These are phyloP conservation scores for Ectobius pallidus DNA, from an alignment of 2,888 invertebrate species.

Conservation along the genomic window DNA sequence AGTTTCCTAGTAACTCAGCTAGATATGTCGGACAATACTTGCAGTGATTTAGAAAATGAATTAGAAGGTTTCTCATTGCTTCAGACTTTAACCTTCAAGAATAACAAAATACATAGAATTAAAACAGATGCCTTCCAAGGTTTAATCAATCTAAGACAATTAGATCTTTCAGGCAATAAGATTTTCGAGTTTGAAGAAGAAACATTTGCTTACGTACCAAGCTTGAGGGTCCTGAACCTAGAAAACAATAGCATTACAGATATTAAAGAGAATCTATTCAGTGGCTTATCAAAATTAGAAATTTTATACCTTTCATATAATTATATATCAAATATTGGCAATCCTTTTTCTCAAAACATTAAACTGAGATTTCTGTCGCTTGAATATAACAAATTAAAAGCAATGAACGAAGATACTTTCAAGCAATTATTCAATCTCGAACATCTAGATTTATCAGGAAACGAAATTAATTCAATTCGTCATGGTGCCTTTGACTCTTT, in stretches of 20 bases:
- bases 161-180: not conserved
- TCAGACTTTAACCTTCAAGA: not conserved
- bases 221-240: not conserved
- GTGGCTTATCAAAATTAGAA: not conserved
- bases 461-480: not conserved
- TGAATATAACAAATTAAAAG: not conserved
- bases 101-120: not conserved
- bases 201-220: not conserved
- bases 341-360: not conserved
- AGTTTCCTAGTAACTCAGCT: not conserved
- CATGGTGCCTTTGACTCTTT: not conserved
- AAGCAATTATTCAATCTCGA: not conserved
- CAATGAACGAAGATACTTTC: not conserved
- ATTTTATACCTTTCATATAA: not conserved
- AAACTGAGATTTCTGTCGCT: not conserved
- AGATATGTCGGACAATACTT: not conserved
- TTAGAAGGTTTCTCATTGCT: not conserved
- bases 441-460: not conserved
- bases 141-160: not conserved
- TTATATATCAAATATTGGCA: not conserved
- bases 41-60: not conserved
- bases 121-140: not conserved
- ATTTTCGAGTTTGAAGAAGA: not conserved
- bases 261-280: not conserved
- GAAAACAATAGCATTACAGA: not conserved